phyloP scores from a whole-genome alignment of 2,888 invertebrate genomes.

The Cremastobaeus sp. region DNA sequence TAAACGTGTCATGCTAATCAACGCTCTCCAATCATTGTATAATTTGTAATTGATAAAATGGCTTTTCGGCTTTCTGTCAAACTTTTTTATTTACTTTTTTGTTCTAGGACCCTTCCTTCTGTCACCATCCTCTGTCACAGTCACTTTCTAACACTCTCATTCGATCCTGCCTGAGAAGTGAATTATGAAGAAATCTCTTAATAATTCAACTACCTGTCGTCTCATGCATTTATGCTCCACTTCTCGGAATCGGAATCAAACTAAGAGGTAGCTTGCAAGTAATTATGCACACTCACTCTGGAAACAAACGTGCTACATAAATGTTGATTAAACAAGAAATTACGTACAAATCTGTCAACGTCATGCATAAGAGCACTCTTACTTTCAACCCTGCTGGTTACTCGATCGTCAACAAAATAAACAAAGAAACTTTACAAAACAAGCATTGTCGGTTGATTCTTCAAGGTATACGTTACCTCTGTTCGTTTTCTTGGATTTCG shows the following conservation, averaged over 20 bases:
- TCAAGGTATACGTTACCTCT: slow-evolving; percentile 43
- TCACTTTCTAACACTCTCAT: slow-evolving; percentile 57
- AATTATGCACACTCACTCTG: slow-evolving; percentile 55
- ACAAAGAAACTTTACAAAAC: slow-evolving; percentile 50
- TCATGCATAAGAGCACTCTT: slow-evolving; percentile 43
- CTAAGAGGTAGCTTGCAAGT: slow-evolving; percentile 35
- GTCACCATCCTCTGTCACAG: slow-evolving; percentile 50
- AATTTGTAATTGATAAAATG: slow-evolving; percentile 6
- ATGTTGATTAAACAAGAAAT: slow-evolving; percentile 54
- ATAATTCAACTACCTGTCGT: too few species aligned
- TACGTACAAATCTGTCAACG: slow-evolving; percentile 50
- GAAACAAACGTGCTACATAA: slow-evolving; percentile 58
- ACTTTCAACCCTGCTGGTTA: slow-evolving; percentile 11
- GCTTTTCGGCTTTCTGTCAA: slow-evolving; percentile 32
- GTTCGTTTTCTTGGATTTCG: neutral
- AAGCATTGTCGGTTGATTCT: slow-evolving; percentile 31
- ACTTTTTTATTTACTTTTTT: slow-evolving; percentile 3
- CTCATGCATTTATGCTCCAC: slow-evolving; percentile 44
- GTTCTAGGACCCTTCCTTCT: slow-evolving; percentile 44
- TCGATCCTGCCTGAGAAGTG: slow-evolving; percentile 44
- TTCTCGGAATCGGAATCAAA: slow-evolving; percentile 25
- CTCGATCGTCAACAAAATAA: slow-evolving; percentile 32
- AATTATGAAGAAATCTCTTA: slow-evolving; percentile 37
- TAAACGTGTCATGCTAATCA: slow-evolving; percentile 66
- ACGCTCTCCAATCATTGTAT: slow-evolving; percentile 38